A percentile compares a stretch with the other conserved stretches of the same genome.
These are phyloP conservation scores for Sebastolobus alascanus DNA, from an alignment of 2,797 vertebrate species.

Conservation along the genomic window DNA sequence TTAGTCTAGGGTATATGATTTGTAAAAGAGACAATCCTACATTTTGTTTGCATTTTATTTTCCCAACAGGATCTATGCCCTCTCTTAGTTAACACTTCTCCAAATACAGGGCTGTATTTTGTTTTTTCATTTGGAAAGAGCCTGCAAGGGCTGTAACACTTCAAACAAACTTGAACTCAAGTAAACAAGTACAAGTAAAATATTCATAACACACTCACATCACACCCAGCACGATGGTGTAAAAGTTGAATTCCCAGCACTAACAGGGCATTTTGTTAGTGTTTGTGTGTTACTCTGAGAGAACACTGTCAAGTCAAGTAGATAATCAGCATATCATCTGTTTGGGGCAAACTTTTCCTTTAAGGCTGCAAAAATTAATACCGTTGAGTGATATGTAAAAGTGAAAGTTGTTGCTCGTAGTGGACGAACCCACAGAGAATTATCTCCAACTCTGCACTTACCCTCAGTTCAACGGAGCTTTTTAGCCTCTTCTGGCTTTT, in stretches of 20 bases:
- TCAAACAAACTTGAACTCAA: not conserved
- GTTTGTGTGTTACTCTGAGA: constrained; percentile 6
- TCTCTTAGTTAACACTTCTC: not conserved
- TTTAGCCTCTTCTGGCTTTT: not conserved
- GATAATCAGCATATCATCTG: not conserved
- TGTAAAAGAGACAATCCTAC: not conserved
- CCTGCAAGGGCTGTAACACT: not conserved
- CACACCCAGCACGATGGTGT: not conserved
- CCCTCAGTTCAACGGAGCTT: not conserved
- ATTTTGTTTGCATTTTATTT: not conserved
- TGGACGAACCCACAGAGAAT: not conserved
- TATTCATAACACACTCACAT: not conserved
- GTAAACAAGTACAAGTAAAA: not conserved
- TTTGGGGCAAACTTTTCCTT: not conserved
- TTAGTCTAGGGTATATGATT: not conserved
- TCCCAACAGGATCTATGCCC: not conserved
- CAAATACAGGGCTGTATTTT: not conserved
- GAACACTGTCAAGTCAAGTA: not conserved
- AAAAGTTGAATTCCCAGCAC: not conserved
- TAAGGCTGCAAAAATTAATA: not conserved
- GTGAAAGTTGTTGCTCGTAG: not conserved
- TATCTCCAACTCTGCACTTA: not conserved
- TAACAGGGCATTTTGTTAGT: not conserved
- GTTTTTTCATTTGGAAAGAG: not conserved
- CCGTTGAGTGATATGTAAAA: not conserved